Conservation (phyloP, 2,113 vertebrate species). For the Tapirus terrestris region DNA sequence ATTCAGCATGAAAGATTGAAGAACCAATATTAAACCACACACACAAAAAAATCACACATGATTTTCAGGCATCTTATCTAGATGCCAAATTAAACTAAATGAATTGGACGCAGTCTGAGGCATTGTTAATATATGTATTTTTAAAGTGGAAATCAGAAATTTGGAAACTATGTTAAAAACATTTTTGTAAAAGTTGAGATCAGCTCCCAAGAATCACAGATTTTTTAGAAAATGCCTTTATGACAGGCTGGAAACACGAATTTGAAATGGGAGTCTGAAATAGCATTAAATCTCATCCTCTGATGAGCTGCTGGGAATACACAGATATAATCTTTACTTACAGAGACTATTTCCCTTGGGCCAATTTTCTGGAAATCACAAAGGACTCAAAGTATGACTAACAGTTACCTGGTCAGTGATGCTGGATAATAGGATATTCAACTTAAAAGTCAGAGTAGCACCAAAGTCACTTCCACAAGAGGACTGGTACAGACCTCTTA, state of each 20-base stretch:
- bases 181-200: neutral
- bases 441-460: conserved; percentile 40
- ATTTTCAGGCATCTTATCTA: conserved; percentile 53
- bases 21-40: conserved; percentile 49
- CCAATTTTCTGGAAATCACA: conserved; percentile 65
- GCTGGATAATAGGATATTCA: conserved; percentile 36
- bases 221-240: conserved; percentile 35
- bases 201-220: neutral
- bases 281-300: conserved; percentile 61
- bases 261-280: conserved; percentile 66
- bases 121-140: neutral
- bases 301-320: conserved; percentile 52
- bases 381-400: conserved; percentile 56
- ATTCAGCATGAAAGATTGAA: conserved; percentile 61
- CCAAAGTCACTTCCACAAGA: neutral
- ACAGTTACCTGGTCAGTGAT: conserved; percentile 58
- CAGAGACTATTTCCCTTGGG: conserved; percentile 52
- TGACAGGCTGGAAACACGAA: conserved; percentile 45
- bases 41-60: neutral
- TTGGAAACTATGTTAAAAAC: neutral
- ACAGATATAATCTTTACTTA: conserved; percentile 59
- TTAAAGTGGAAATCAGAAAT: conserved; percentile 8
- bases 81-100: conserved; percentile 64
- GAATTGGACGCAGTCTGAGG: conserved; percentile 23
- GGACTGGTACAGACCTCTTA: neutral